Percentiles rank a stretch among this genome's conserved stretches.
Evolutionary conservation across 2,888 invertebrate genomes (phyloP).

Genomic region (Schizaphis graminum): DNA sequence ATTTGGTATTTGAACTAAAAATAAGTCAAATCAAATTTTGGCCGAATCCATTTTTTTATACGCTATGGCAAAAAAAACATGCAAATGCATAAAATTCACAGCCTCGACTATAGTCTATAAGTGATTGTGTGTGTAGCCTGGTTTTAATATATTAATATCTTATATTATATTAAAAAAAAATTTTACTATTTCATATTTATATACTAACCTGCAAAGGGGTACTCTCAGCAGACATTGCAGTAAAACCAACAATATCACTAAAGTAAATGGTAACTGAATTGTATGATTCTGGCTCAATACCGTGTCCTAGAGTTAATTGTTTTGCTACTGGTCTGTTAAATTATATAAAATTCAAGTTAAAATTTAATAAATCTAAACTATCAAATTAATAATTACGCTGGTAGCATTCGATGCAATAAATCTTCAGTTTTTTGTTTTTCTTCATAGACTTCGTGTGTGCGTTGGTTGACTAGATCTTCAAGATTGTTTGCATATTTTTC

Average conservation of each 20-base stretch:
- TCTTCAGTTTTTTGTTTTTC: slow-evolving; percentile 95
- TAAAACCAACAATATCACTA: slow-evolving; percentile 97
- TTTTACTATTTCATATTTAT: neutral
- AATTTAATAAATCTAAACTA: slow-evolving; percentile 18
- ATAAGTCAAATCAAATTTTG: no score
- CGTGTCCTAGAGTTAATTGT: slow-evolving; percentile 87
- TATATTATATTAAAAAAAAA: neutral
- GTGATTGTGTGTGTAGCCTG: neutral
- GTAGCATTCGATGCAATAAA: slow-evolving; percentile 92
- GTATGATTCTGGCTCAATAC: slow-evolving; percentile 93
- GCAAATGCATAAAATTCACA: no score
- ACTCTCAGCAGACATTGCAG: slow-evolving; percentile 94
- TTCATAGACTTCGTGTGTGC: slow-evolving; percentile 89
- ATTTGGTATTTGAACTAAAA: no score
- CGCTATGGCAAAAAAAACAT: no score
- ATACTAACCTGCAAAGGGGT: slow-evolving; percentile 84
- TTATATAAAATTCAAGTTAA: neutral
- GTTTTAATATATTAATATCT: neutral
- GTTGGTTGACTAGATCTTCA: slow-evolving; percentile 92
- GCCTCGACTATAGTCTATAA: neutral
- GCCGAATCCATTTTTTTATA: no score
- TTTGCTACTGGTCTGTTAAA: slow-evolving; percentile 85
- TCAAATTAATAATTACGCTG: slow-evolving; percentile 76
- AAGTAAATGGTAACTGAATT: slow-evolving; percentile 96
- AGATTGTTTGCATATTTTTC: slow-evolving; percentile 95